phyloP scores from a whole-genome alignment of 2,888 invertebrate species.

The Sturmia bella region DNA sequence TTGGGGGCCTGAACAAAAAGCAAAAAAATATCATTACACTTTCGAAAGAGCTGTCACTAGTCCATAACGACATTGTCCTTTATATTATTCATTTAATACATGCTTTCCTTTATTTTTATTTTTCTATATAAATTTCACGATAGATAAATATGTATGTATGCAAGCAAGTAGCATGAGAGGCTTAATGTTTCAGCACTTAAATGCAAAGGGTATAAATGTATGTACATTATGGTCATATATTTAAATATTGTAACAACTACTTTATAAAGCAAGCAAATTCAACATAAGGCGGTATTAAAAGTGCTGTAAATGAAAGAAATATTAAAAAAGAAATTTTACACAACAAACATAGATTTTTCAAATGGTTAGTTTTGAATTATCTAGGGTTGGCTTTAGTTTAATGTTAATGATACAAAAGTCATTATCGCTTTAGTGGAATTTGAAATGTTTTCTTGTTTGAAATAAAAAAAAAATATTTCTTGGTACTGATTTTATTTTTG shows the following conservation, averaged over 20 bases:
- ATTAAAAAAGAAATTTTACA: too few relatives aligned
- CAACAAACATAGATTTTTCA: too few relatives aligned
- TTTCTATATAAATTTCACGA: slow-evolving; percentile 23
- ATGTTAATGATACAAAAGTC: too few relatives aligned
- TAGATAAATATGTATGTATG: slow-evolving; percentile 4
- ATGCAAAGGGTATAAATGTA: background rate
- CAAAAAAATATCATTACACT: background rate
- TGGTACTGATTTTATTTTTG: too few relatives aligned
- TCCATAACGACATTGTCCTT: slow-evolving; percentile 44
- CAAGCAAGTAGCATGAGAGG: background rate
- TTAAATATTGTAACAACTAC: slow-evolving; percentile 10
- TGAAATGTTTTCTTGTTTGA: too few relatives aligned
- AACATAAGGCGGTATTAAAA: background rate
- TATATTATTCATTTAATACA: slow-evolving; percentile 53
- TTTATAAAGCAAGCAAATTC: background rate
- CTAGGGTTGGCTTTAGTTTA: too few relatives aligned
- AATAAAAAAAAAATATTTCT: too few relatives aligned
- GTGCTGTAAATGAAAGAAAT: background rate
- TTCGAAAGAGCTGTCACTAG: slow-evolving; percentile 43
- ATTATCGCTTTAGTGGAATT: too few relatives aligned
- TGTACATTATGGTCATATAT: slow-evolving; percentile 10
- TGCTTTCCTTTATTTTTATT: slow-evolving; percentile 32
- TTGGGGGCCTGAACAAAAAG: slow-evolving; percentile 15
- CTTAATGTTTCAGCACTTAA: slow-evolving; percentile 3
- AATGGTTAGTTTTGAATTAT: too few relatives aligned